Base-by-base conservation (phyloP, 2,113 vertebrate genomes). In the Dicerorhinus sumatrensis region DNA sequence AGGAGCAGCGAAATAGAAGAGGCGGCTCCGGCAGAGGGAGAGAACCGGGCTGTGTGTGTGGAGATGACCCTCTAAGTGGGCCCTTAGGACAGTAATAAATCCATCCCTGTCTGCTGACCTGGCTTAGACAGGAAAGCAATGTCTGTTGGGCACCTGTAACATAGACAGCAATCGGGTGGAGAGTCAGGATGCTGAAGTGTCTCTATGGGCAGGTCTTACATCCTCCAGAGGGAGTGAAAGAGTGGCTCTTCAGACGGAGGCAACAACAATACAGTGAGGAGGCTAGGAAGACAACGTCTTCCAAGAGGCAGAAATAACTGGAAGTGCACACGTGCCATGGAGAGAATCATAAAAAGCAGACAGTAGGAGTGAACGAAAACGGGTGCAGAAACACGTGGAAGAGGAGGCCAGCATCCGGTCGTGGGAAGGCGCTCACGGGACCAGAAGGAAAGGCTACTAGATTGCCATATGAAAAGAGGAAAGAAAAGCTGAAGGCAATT, bases 11-110 rank as follows among this genome's bases (percentile, higher is more conserved):
- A 96, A 96, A 89, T 27, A 65, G 33, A 48, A 27, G 65, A 96
- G 36, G 20, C 62, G 9, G 31, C 7, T 69, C 23, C 51, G 20
- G 9, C 29, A 27, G 12, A 36, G 77, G 75, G 42, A 67, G 75
- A 39, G 16, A 83, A 85, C 96, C 1, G 0, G 0, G 31, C 33
- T 39, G 29, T 54, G 72, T 60, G 46, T 56, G 17, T 67, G 87
- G 67, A 0, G 58, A 92, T 4, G 87, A 88, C 93, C 14, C 31
- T 90, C 76, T 80, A 82, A 82, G 58, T 27, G 51, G 65, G 46
- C 75, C n/a, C 95, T 93, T 60, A 46, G n/a, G 46, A 29, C 65
- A 89, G 77, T 94, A 96, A 97, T 87, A 95, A 91, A 79, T 46
- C 93, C 92, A 42, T 97, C 82, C 89, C 36, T 5, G 31, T 76